These are phyloP conservation scores for Halocynthia aurantium DNA, from an alignment of 23 tunicate genomes.

Conservation along the genomic window DNA sequence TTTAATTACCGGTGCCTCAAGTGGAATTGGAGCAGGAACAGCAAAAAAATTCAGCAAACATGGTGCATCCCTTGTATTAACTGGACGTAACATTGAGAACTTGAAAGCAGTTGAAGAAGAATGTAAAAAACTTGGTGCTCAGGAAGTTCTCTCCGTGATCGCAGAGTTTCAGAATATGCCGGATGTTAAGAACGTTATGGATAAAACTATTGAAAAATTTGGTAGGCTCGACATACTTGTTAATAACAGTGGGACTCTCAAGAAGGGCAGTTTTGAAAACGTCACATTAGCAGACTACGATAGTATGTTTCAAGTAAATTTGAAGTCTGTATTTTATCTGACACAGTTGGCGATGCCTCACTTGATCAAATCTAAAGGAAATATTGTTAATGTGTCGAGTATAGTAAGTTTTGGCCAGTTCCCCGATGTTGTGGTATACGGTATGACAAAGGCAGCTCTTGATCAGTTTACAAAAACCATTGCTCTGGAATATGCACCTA, in stretches of 20 bases:
- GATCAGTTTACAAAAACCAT: constrained; percentile 25
- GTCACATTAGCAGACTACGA: constrained; percentile 10
- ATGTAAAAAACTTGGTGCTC: constrained; percentile 13
- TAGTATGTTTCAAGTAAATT: constrained; percentile 19
- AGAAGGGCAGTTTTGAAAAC: background rate
- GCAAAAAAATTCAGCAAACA: background rate
- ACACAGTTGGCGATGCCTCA: constrained; percentile 48
- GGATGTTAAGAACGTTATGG: constrained; percentile 3
- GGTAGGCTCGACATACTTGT: constrained; percentile 2
- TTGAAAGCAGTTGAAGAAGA: background rate
- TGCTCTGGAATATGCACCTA: constrained; percentile 25
- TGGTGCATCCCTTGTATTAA: background rate
- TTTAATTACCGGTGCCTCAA: constrained; percentile 11
- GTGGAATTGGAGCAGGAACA: constrained; percentile 10
- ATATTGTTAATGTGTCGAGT: constrained; percentile 60
- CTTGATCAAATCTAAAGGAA: constrained; percentile 30
- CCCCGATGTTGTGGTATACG: constrained; percentile 32
- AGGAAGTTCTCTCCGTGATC: constrained; percentile 10
- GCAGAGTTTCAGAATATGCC: constrained; percentile 6
- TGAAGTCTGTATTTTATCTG: constrained; percentile 10
- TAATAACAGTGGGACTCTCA: constrained; percentile 1
- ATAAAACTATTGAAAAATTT: background rate
- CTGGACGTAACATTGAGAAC: constrained; percentile 5
- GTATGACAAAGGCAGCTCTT: constrained; percentile 56
- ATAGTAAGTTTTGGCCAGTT: constrained; percentile 23